Evolutionary conservation across 2,797 vertebrate genomes (phyloP).

Genomic region (Okamejei kenojei): DNA sequence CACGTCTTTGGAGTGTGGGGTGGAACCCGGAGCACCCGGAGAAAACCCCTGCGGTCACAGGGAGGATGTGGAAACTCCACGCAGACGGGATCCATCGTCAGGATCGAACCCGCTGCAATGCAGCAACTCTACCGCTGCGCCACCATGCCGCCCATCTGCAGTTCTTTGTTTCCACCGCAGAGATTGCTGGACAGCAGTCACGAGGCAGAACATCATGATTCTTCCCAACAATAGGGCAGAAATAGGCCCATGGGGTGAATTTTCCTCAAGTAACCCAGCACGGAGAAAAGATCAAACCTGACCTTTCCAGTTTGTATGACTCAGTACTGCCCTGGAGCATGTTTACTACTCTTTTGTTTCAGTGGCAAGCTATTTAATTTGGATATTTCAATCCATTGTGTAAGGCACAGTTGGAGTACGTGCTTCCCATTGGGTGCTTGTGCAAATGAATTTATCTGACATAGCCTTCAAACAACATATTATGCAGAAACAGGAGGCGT

Average conservation of each 20-base stretch:
- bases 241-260: not conserved
- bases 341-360: not conserved
- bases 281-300: not conserved
- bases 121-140: too few relatives aligned
- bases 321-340: not conserved
- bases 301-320: not conserved
- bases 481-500: not conserved
- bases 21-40: too few relatives aligned
- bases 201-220: not conserved
- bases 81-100: too few relatives aligned
- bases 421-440: not conserved
- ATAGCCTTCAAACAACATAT: not conserved
- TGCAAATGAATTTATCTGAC: not conserved
- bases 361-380: not conserved
- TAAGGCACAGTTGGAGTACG: constrained; percentile 1
- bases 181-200: not conserved
- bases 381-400: not conserved
- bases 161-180: not conserved
- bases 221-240: not conserved
- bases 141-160: too few relatives aligned
- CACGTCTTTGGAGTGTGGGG: too few relatives aligned
- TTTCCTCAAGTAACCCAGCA: not conserved
- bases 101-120: too few relatives aligned
- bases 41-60: too few relatives aligned
- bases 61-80: too few relatives aligned